Base-by-base conservation (phyloP, 2,888 invertebrate species). In the Serripes groenlandicus region DNA sequence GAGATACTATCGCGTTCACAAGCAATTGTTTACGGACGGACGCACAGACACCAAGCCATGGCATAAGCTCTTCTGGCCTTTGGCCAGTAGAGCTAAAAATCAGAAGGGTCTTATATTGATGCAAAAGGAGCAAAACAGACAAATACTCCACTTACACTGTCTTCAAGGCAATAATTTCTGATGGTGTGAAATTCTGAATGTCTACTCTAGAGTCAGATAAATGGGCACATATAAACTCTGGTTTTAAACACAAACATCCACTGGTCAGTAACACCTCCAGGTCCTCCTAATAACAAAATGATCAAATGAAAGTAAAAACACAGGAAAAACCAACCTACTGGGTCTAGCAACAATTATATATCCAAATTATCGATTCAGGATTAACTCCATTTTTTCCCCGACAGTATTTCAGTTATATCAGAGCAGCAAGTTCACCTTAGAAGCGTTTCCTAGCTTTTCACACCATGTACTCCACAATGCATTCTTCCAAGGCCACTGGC, bases 221-320 rank as follows among this genome's bases (percentile, higher is more conserved):
- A 90, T 95, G 96, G 0, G 96, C 95, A 84, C 96, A 96, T 3
- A 97, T 95, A 81, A 96, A 96, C 9, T 96, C 96, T 0, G 97
- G 96, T 11, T 96, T 95, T 72, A 97, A 96, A 49, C 97, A 96
- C 0, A 96, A 96, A 15, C 97, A 95, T 7, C 95, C 95, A 68
- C 95, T 95, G 0, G 95, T 94, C 0, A 96, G 94, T 26, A 97
- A 94, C 94, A 95, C 96, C 7, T 95, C 95, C 73, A 96, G 94
- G 83, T 96, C 96, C 9, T 96, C 83, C 90, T 93, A 85, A 5
- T 72, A 68, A 52, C 15, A 28, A n/a, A n/a, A n/a, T 60, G 9
- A 71, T 5, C 72, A 15, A 64, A 26, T n/a, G 1, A 77, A 32
- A 18, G n/a, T 23, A 56, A 60, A n/a, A 15, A 37, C 7, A 42